These are phyloP conservation scores for Branchinecta lindahli DNA, from an alignment of 1,140 invertebrate species.

Conservation along the genomic window DNA sequence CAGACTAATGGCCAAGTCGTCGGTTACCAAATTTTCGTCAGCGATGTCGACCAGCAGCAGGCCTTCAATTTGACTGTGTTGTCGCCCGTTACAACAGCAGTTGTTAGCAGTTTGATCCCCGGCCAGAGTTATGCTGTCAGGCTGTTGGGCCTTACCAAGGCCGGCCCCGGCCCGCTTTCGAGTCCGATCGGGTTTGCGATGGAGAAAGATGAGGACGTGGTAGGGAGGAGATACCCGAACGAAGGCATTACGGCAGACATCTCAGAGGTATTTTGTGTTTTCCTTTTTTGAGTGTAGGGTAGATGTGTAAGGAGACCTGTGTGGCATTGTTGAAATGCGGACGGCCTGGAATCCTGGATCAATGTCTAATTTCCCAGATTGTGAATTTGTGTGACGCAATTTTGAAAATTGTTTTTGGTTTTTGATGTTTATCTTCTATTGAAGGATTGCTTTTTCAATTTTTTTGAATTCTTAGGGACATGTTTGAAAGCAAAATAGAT, in stretches of 20 bases:
- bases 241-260: conserved; percentile 17
- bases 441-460: too few species aligned
- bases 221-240: conserved; percentile 11
- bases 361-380: too few species aligned
- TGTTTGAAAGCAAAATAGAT: too few species aligned
- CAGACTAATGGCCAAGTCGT: conserved; percentile 64
- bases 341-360: too few species aligned
- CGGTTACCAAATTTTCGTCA: conserved; percentile 46
- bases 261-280: neutral
- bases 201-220: conserved; percentile 9
- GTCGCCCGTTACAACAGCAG: conserved; percentile 16
- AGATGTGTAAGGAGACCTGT: too few species aligned
- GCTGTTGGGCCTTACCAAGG: conserved; percentile 15
- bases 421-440: too few species aligned
- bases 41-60: conserved; percentile 11
- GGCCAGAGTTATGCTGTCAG: conserved; percentile 16
- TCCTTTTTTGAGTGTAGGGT: too few species aligned
- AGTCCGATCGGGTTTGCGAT: conserved; percentile 14
- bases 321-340: too few species aligned
- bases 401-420: too few species aligned
- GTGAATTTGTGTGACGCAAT: too few species aligned
- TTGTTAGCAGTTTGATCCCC: conserved; percentile 16
- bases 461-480: too few species aligned
- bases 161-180: conserved; percentile 17
- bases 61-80: conserved; percentile 20